These are phyloP conservation scores for Allygus modestus DNA, from an alignment of 2,888 invertebrate genomes.

Conservation along the genomic window DNA sequence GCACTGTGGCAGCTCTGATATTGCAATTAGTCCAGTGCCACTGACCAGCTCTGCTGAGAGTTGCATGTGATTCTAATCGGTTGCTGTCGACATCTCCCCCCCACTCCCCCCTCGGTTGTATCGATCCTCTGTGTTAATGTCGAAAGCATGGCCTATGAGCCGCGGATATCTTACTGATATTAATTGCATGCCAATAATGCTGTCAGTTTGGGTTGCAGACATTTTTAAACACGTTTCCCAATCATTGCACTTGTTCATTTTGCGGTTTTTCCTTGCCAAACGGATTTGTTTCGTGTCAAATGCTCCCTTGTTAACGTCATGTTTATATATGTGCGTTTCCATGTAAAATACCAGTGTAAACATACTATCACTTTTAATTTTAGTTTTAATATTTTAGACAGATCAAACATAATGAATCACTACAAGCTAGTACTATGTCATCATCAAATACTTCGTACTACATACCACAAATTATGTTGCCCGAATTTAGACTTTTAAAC, in stretches of 20 bases:
- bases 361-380: too few relatives aligned
- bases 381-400: too few relatives aligned
- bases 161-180: constrained; percentile 28
- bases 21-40: constrained; percentile 28
- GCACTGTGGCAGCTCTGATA: not conserved
- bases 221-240: not conserved
- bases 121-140: constrained; percentile 59
- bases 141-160: constrained; percentile 45
- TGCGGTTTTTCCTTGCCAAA: not conserved
- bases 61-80: constrained; percentile 64
- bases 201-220: constrained; percentile 44
- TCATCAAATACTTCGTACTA: too few relatives aligned
- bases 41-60: not conserved
- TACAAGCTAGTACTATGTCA: too few relatives aligned
- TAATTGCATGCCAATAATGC: constrained; percentile 47
- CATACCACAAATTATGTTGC: too few relatives aligned
- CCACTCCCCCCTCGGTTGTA: constrained; percentile 43
- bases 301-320: not conserved
- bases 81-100: constrained; percentile 63
- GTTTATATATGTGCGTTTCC: not conserved
- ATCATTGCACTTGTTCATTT: not conserved
- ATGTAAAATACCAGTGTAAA: too few relatives aligned
- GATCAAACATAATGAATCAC: too few relatives aligned
- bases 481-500: too few relatives aligned
- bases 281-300: not conserved